Evolutionary conservation across 2,888 invertebrate species (phyloP), one percentile per base, ranked within the genome.

Genomic region (Idaea biselata): DNA sequence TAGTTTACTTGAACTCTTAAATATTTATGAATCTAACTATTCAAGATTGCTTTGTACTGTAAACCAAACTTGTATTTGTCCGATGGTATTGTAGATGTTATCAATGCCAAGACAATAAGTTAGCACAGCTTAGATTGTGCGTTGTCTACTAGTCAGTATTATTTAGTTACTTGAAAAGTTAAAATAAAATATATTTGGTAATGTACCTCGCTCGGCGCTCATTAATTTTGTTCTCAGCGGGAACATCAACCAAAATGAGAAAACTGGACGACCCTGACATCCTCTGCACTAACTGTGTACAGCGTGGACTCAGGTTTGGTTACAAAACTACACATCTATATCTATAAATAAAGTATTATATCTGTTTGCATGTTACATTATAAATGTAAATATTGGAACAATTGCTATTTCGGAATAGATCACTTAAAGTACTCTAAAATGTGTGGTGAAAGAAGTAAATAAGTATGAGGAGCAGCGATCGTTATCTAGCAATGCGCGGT

Each of bases 211-310:
- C 90, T 88, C 81, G 78, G 90, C 88, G 89, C 82, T 84, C 75
- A 79, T 89, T 84, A 78, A 79, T 84, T 87, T 83, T 91, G 89
- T 90, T 89, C 88, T 79, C 90, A 91, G 91, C 83, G 74, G 85
- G 83, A 73, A 17, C 56, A 18, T 81, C 88, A 74, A 78, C 78
- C 80, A 89, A 89, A 82, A 58, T 72, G 69, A 76, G 81, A 77
- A 89, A 85, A 75, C 59, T 68, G 60, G 87, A 82, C 55, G 74
- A 73, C 66, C 56, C 61, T 69, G 80, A 78, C 68, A 72, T 83
- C 68, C 65, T 70, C 69, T 90, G 89, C 79, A 82, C 84, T 71
- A 73, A 71, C 73, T 91, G 90, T 82, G 62, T 80, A 59, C 84
- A 87, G 73, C 79, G 74, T 59, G 78, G 84, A 69, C 61, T 79